Conservation (phyloP, 2,113 vertebrate species). For the Burhinus oedicnemus region DNA sequence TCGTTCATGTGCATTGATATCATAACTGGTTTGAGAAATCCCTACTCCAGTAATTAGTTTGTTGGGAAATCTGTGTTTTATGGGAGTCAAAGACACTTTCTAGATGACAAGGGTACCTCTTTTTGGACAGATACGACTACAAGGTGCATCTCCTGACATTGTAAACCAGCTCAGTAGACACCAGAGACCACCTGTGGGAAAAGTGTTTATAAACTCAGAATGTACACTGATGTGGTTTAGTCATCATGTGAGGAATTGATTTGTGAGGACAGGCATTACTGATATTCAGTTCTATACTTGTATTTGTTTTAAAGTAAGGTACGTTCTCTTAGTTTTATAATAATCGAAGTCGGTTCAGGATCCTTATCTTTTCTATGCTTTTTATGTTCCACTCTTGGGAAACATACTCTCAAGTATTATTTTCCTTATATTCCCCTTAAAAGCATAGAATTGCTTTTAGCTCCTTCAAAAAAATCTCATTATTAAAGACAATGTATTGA, state of each 20-base stretch:
- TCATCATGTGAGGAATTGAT: not conserved
- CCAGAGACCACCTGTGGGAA: not conserved
- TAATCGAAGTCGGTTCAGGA: not conserved
- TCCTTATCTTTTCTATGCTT: not conserved
- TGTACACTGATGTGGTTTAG: accelerated
- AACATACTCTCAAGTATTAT: not conserved
- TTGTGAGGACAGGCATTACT: not conserved
- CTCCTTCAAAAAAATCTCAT: not conserved
- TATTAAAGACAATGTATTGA: not conserved
- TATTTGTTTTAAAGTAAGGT: not conserved
- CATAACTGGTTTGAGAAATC: not conserved
- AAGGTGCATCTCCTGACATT: not conserved
- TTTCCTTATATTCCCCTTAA: not conserved
- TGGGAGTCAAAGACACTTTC: not conserved
- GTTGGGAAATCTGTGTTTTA: not conserved
- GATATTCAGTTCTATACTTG: not conserved
- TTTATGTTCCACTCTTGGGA: not conserved
- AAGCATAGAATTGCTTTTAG: not conserved
- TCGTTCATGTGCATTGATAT: not conserved
- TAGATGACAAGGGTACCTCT: not conserved
- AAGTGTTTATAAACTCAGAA: not conserved
- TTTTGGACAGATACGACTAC: not conserved
- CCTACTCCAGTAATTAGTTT: not conserved
- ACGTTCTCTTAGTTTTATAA: not conserved
- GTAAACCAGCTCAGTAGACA: not conserved